Conservation (phyloP, 2,888 invertebrate genomes). For the Noctua fimbriata region DNA sequence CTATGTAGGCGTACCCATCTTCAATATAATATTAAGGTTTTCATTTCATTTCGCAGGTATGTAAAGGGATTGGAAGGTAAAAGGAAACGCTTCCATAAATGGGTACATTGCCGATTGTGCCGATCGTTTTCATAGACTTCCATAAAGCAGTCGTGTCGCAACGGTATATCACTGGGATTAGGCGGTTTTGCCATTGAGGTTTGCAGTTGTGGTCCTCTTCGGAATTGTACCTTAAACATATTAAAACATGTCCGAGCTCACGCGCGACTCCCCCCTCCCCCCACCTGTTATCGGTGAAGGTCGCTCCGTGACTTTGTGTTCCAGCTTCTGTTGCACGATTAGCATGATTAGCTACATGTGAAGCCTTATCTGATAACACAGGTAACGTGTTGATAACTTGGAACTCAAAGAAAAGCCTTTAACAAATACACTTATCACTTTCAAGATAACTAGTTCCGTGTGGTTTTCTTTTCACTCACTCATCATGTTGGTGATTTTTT, state of each 20-base stretch:
- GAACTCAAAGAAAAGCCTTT: background rate
- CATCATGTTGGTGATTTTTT: background rate
- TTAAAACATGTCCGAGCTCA: background rate
- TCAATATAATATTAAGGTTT: background rate
- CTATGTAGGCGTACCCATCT: background rate
- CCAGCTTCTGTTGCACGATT: constrained; percentile 10
- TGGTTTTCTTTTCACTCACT: background rate
- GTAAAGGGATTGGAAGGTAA: background rate
- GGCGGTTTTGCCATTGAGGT: background rate
- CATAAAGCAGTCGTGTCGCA: background rate
- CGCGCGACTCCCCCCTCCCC: background rate
- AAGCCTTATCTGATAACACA: background rate
- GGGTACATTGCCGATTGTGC: background rate
- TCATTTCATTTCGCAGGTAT: background rate
- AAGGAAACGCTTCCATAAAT: background rate
- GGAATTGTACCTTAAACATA: background rate
- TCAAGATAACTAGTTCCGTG: constrained; percentile 15
- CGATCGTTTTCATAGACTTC: background rate
- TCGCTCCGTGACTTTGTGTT: background rate
- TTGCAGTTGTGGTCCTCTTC: background rate
- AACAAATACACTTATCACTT: background rate
- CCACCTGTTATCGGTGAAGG: background rate
- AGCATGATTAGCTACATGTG: constrained; percentile 13
- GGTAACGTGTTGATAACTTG: background rate
- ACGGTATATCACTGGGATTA: background rate